Base-by-base conservation (phyloP, 2,113 vertebrate species). In the Nothobranchius furzeri region DNA sequence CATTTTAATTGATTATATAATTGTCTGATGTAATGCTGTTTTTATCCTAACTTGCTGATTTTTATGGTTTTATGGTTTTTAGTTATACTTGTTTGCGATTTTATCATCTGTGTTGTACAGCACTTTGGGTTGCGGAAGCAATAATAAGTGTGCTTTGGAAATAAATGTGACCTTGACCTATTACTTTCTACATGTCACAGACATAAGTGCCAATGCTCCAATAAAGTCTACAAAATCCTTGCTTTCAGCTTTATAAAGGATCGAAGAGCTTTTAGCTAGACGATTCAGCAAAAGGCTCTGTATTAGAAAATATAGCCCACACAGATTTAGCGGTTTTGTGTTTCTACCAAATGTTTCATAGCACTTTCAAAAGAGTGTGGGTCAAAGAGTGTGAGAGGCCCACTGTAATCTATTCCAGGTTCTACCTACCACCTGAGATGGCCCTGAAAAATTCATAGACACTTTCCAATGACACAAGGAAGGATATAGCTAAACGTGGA, bases 311-410 rank as follows among this genome's bases (percentile, higher is more conserved):
- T 83, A 71, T 68, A 68, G 82, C 74, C 83, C 75, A 83, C 85
- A 89, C 86, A 87, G 67, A 85, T 77, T 63, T 73, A 76, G 76
- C 53, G 82, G 87, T 87, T 87, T 87, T 75, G 82, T 78, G 76
- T 90, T 91, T 86, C 79, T 59, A 83, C 78, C 81, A 81, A 85
- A 82, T 52, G 62, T 85, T 90, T 87, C 84, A 84, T 70, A 75
- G 83, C 71, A 74, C 76, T 83, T 84, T 82, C 78, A 76, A 76
- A 48, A 79, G 68, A 75, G 66, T 56, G 55, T 51, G 20, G 20
- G 20, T 20, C 20, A 20, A 20, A 59, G 53, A 64, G 68, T 83
- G 64, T 48, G 56, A 67, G 85, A 69, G 78, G 77, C 64, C 69
- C 72, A 14, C 40, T 80, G 81, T 86, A 90, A 89, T 87, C 61